Evolutionary conservation across 2,888 invertebrate genomes (phyloP).

Genomic region (Epinotia brunnichana): DNA sequence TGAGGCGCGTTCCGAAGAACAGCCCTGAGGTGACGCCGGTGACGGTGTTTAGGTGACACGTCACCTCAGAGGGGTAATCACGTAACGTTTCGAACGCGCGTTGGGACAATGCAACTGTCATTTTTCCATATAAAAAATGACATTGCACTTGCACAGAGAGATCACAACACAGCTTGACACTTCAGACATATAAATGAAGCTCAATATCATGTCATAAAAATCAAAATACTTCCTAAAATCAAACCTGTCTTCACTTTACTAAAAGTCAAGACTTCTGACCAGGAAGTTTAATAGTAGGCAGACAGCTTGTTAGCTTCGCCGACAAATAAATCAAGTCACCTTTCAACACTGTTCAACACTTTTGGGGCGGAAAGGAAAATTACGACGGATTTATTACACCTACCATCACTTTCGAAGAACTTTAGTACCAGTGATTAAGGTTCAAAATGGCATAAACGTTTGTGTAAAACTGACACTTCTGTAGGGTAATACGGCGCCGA

Average conservation of each 20-base stretch:
- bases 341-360: conserved; percentile 13
- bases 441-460: neutral
- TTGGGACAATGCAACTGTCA: too few species aligned
- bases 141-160: too few species aligned
- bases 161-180: neutral
- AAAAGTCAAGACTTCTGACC: neutral
- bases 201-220: neutral
- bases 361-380: neutral
- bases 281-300: conserved; percentile 3
- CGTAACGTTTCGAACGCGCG: too few species aligned
- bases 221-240: neutral
- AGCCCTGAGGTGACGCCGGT: too few species aligned
- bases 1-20: too few species aligned
- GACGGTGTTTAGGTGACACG: too few species aligned
- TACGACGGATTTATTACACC: neutral
- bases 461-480: neutral
- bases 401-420: neutral
- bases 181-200: neutral
- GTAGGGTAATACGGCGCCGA: neutral
- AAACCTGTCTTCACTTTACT: neutral
- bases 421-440: neutral
- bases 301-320: conserved; percentile 13
- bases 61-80: too few species aligned
- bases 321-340: conserved; percentile 13
- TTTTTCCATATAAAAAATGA: too few species aligned